Evolutionary conservation across 2,888 invertebrate species (phyloP).

Genomic region (Agrotis clavis): DNA sequence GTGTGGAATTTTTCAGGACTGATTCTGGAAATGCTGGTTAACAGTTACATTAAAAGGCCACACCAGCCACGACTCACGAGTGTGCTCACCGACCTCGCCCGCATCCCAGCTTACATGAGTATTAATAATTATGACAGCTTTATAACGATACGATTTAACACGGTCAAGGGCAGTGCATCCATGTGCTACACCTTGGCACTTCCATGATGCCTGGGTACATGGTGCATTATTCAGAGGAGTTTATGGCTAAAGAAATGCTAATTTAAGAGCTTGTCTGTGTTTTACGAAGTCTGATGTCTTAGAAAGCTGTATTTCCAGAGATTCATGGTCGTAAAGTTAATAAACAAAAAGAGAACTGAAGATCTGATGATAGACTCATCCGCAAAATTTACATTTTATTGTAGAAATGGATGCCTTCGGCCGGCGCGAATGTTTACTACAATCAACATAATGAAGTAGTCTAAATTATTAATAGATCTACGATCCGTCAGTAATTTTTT

Average conservation of each 20-base stretch:
- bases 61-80: not conserved
- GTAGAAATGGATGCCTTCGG: conserved; percentile 35
- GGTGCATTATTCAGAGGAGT: conserved; percentile 50
- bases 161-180: conserved; percentile 78
- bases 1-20: no score
- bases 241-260: conserved; percentile 37
- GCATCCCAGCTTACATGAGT: conserved; percentile 72
- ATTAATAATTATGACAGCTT: conserved; percentile 76
- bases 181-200: conserved; percentile 54
- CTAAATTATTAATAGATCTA: conserved; percentile 39
- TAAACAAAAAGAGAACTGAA: conserved; percentile 55
- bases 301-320: conserved; percentile 59
- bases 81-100: conserved; percentile 65
- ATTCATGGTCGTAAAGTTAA: conserved; percentile 54
- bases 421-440: conserved; percentile 46
- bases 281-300: conserved; percentile 49
- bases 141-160: conserved; percentile 74
- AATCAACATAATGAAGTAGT: conserved; percentile 46
- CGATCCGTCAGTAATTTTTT: conserved; percentile 35
- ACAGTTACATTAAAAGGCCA: not conserved
- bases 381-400: conserved; percentile 44
- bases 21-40: not conserved
- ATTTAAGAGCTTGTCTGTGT: conserved; percentile 51
- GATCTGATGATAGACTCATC: conserved; percentile 44
- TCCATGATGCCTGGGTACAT: conserved; percentile 34